Evolutionary conservation across 1,140 invertebrate species (phyloP), one percentile per base, ranked within the genome.

Genomic region (Mizuhopecten yessoensis): DNA sequence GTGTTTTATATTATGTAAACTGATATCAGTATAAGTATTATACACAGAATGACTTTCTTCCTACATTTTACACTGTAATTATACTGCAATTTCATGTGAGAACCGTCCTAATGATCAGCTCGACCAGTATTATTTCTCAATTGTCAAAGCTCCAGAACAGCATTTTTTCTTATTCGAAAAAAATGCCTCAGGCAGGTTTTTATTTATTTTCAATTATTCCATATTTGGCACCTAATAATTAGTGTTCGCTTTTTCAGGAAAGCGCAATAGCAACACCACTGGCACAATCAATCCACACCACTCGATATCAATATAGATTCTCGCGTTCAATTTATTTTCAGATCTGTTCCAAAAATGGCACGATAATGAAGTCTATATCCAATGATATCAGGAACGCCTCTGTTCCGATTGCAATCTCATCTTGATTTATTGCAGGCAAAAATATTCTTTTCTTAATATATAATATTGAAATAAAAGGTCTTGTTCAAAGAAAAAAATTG

Each of bases 151-250:
- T 23, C 45, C 45, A 1, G 20, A 49, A 1, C 45, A 49, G 20
- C 45, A 9, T 75, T 45, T 45, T 45, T 13, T 45, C 17, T 17
- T 17, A 75, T 75, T 75, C n/a, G n/a, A 49, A 39, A 49, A 20
- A 15, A 2, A 49, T 49, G 45, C 45, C 45, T 49, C 45, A 2
- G 20, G 45, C 45, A 49, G 36, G 5, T 45, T 75, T 75, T 29
- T 75, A n/a, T 75, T n/a, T 23, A 9, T 29, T 75, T 75, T 75
- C 57, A 75, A 75, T 75, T 75, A 75, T 75, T 75, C 57, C n/a
- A 29, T 29, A 29, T 75, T 75, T 17, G 57, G 57, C 9, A 9
- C 23, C n/a, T n/a, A 75, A 75, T 75, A 75, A 75, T 75, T 5
- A n/a, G 23, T 29, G 11, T 17, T 75, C 15, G n/a, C n/a, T n/a